A percentile compares a stretch with the other conserved stretches of the same genome.
phyloP scores from a whole-genome alignment of 1,140 invertebrate species.

The Saccostrea glomerata region DNA sequence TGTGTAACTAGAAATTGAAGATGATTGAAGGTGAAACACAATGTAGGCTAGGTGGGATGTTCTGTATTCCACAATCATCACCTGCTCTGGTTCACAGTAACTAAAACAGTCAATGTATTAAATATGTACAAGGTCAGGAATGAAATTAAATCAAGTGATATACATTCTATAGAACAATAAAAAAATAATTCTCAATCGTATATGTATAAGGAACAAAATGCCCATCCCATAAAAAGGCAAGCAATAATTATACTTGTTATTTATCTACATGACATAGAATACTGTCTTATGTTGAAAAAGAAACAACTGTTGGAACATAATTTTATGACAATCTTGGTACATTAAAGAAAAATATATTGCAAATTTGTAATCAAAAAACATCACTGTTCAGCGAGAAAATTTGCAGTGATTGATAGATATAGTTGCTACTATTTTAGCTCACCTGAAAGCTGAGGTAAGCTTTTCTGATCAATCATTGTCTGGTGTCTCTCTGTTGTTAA shows the following conservation, averaged over 20 bases:
- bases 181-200: neutral
- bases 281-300: neutral
- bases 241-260: neutral
- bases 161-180: neutral
- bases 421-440: too few relatives aligned
- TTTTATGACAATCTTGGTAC: neutral
- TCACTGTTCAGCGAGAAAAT: neutral
- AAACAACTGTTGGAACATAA: neutral
- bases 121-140: neutral
- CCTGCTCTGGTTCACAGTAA: neutral
- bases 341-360: too few relatives aligned
- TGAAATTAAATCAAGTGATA: neutral
- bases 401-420: too few relatives aligned
- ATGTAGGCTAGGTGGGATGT: neutral
- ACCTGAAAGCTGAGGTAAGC: too few relatives aligned
- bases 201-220: neutral
- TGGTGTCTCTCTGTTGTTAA: too few relatives aligned
- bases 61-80: neutral
- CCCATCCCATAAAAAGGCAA: slow-evolving; percentile 23
- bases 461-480: too few relatives aligned
- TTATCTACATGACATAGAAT: neutral
- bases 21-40: neutral
- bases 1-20: too few relatives aligned
- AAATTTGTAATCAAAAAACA: too few relatives aligned
- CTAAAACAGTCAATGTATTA: neutral